These are phyloP conservation scores for Darevskia mixta DNA, from an alignment of 2,797 vertebrate species.

Conservation along the genomic window DNA sequence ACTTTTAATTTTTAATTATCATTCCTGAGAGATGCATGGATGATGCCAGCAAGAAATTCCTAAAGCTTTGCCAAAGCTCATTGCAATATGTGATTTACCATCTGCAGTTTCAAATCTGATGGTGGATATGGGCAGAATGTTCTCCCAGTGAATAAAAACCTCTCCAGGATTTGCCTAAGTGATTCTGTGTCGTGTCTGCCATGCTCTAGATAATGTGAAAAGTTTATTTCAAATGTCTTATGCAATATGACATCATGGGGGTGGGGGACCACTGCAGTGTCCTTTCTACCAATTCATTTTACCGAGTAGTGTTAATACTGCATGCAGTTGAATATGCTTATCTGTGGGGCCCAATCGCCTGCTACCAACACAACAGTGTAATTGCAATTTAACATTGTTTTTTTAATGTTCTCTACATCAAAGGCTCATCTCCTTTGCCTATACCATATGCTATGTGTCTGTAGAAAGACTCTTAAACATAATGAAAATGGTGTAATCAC, in stretches of 20 bases:
- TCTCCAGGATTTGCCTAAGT: neutral
- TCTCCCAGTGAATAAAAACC: neutral
- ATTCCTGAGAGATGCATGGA: constrained; percentile 51
- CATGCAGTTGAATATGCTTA: constrained; percentile 31
- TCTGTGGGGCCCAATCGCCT: constrained; percentile 62
- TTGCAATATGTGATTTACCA: constrained; percentile 11
- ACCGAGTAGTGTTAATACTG: constrained; percentile 5
- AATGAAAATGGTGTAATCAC: constrained; percentile 58
- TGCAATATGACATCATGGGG: rapidly evolving
- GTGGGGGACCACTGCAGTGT: neutral
- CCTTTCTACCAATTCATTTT: constrained; percentile 37
- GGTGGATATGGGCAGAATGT: neutral
- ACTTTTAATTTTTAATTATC: constrained; percentile 53
- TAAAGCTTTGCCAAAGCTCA: neutral
- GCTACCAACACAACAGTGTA: constrained; percentile 53
- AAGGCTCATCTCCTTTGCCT: constrained; percentile 64
- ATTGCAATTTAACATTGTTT: constrained; percentile 67
- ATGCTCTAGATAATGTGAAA: neutral
- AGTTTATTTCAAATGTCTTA: neutral
- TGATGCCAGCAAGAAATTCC: constrained; percentile 49
- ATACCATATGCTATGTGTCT: constrained; percentile 58
- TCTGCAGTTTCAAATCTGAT: neutral
- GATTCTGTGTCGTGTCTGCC: neutral
- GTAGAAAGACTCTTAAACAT: constrained; percentile 62
- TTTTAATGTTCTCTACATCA: constrained; percentile 67